phyloP scores from a whole-genome alignment of 2,888 invertebrate genomes.

The Drosophila silvestris region DNA sequence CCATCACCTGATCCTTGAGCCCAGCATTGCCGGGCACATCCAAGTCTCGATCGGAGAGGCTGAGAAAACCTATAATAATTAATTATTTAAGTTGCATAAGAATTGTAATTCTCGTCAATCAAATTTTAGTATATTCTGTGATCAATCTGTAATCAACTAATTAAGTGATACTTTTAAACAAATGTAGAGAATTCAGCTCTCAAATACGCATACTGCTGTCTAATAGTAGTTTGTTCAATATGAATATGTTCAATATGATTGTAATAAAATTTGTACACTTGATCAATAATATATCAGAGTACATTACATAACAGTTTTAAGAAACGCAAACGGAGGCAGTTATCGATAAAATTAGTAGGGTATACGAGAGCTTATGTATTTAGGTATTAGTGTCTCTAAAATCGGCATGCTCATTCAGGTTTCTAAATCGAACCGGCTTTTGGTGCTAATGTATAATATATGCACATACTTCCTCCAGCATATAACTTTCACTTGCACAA shows the following conservation, averaged over 20 bases:
- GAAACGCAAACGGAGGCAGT: not conserved
- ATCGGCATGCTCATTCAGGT: not conserved
- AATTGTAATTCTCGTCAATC: not conserved
- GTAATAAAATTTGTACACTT: not conserved
- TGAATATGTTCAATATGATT: not conserved
- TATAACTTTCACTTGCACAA: too few species aligned
- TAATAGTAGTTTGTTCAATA: not conserved
- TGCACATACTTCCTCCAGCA: not conserved
- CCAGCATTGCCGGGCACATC: slow-evolving; percentile 86
- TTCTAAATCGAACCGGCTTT: not conserved
- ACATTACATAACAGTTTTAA: not conserved
- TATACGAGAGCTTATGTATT: not conserved
- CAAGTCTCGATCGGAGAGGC: slow-evolving; percentile 85
- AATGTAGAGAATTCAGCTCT: not conserved
- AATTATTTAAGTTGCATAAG: not conserved
- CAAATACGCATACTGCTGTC: not conserved
- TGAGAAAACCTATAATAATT: slow-evolving; percentile 84
- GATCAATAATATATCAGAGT: not conserved
- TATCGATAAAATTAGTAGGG: not conserved
- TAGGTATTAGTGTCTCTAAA: not conserved
- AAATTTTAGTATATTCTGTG: not conserved
- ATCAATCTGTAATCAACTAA: not conserved
- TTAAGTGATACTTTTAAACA: not conserved
- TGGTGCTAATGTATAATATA: not conserved
- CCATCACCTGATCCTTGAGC: slow-evolving; percentile 86